Evolutionary conservation across 2,797 vertebrate genomes (phyloP), one percentile per base, ranked within the genome.

Genomic region (Arctocebus calabarensis): DNA sequence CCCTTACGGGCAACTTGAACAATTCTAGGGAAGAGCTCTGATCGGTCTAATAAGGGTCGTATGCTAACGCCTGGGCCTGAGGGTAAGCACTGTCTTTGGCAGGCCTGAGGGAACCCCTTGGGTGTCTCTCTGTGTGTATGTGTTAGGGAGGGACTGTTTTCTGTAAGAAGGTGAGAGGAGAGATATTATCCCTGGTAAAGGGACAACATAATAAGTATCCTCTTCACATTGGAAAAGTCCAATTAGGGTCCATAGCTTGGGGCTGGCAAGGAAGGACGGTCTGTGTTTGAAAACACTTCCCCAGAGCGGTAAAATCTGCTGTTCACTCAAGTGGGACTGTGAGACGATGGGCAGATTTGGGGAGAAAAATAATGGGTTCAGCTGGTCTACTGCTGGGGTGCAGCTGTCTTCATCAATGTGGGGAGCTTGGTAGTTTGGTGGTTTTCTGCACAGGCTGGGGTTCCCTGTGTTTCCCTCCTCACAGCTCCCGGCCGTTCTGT

Each of bases 241-340:
- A 34, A 2, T 29, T 16, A 78, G 70, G 23, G 40, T 83, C 34
- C 32, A 59, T 25, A 89, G 85, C 27, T 85, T 61, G 23, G 45
- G 84, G 23, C 37, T 88, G 57, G 82, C 73, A 91, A 91, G 34
- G 40, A 94, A 78, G 27, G 22, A 81, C 22, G 27, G 22, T 81
- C 29, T 95, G 59, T 34, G 45, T 79, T 96, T 94, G 84, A 93
- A 88, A 88, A 79, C n/a, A 66, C 55, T 68, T 57, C 25, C 43
- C 59, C 13, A 37, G 45, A n/a, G 14, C 84, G 16, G 48, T 78
- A 85, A 52, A 92, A 74, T 91, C 68, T 40, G 40, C 37, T 45
- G 4, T 83, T 68, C 64, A 71, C 7, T 52, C 66, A 91, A 34
- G 25, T 25, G 20, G 40, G 34, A 93, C 40, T 84, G 81, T 40